A percentile compares a stretch with the other conserved stretches of the same genome.
phyloP scores from a whole-genome alignment of 2,113 vertebrate genomes.

The Tichodroma muraria region DNA sequence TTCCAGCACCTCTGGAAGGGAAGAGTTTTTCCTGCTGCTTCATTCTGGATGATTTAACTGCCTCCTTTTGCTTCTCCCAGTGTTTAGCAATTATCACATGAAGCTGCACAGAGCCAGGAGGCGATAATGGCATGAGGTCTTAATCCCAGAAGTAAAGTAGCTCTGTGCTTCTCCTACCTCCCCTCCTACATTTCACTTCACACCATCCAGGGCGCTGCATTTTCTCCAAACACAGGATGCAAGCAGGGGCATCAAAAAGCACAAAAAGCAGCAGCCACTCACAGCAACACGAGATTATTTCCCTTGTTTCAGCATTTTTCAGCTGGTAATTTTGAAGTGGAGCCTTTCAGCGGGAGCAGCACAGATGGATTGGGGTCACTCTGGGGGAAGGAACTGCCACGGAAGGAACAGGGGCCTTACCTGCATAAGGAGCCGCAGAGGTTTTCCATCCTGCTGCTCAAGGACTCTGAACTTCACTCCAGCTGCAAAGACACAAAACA shows the following conservation, averaged over 20 bases:
- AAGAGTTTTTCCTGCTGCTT: background rate
- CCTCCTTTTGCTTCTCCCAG: background rate
- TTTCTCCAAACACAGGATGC: background rate
- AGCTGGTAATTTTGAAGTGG: background rate
- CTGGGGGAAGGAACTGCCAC: background rate
- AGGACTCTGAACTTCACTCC: constrained; percentile 92
- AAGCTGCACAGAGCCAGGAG: background rate
- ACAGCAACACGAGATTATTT: background rate
- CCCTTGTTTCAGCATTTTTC: background rate
- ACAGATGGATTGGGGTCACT: background rate
- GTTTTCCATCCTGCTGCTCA: constrained; percentile 78
- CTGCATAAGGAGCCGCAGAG: constrained; percentile 93
- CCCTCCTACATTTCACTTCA: background rate
- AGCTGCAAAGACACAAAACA: constrained; percentile 69
- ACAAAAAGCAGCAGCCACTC: background rate
- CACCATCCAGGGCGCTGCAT: background rate
- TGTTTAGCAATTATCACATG: background rate
- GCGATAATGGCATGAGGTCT: background rate
- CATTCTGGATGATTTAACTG: background rate
- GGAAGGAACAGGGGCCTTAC: constrained; percentile 49
- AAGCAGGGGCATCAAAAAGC: background rate
- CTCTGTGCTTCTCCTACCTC: background rate
- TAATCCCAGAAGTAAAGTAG: background rate
- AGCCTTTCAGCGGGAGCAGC: background rate
- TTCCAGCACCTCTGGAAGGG: background rate